phyloP scores from a whole-genome alignment of 2,797 vertebrate genomes.

The Varecia variegata region DNA sequence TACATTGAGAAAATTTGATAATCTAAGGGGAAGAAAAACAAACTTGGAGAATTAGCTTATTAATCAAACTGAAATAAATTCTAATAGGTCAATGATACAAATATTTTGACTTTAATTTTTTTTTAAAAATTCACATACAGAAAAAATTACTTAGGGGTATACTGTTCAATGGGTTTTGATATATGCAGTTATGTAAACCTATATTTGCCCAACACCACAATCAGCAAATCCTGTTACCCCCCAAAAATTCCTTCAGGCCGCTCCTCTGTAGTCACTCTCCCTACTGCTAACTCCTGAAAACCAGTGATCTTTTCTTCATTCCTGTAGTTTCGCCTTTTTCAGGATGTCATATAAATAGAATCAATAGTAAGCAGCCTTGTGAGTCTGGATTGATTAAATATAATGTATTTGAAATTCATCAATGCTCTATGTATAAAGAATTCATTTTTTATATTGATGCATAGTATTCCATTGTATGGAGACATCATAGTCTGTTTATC shows the following conservation, averaged over 20 bases:
- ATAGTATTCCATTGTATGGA: background rate
- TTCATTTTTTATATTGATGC: background rate
- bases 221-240: background rate
- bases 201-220: background rate
- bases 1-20: background rate
- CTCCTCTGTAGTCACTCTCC: background rate
- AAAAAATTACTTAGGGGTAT: background rate
- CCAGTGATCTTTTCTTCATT: background rate
- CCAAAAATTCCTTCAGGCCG: background rate
- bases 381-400: background rate
- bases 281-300: background rate
- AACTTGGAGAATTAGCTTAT: background rate
- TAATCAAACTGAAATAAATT: background rate
- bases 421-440: background rate
- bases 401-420: background rate
- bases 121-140: background rate
- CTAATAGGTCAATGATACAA: background rate
- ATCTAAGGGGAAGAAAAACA: background rate
- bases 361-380: background rate
- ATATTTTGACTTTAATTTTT: background rate
- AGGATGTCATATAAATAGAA: background rate
- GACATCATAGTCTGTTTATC: background rate
- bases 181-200: background rate
- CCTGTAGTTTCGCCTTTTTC: background rate
- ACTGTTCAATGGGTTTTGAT: background rate